Evolutionary conservation across 2,113 vertebrate genomes (phyloP).

Genomic region (Chloropsis cyanopogon): DNA sequence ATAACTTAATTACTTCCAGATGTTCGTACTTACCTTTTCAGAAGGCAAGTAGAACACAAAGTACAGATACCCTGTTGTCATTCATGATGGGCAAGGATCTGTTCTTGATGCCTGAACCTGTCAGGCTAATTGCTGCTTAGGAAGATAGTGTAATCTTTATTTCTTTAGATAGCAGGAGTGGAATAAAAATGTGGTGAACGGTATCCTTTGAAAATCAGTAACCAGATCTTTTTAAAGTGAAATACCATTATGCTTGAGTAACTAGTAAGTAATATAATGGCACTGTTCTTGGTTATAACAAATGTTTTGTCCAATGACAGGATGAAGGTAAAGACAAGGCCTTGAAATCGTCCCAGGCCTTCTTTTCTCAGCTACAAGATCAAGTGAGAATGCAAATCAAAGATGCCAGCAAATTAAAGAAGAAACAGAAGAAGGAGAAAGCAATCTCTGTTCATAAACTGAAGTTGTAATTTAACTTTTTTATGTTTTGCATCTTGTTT

Average conservation of each 20-base stretch:
- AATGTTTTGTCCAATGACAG: constrained; percentile 63
- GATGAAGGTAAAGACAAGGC: constrained; percentile 93
- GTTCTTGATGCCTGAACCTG: neutral
- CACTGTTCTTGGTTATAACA: neutral
- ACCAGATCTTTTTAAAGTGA: neutral
- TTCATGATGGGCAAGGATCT: neutral
- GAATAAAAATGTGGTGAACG: neutral
- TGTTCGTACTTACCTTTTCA: neutral
- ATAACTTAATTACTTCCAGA: neutral
- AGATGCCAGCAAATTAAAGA: constrained; percentile 74
- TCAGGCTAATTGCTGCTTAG: neutral
- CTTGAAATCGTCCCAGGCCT: constrained; percentile 90
- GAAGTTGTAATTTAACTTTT: constrained; percentile 78
- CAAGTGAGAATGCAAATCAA: constrained; percentile 93
- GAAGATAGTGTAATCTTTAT: neutral
- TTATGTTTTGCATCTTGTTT: neutral
- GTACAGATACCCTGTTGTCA: neutral
- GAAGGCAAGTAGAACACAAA: neutral
- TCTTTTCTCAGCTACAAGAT: constrained; percentile 95
- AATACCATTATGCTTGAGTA: neutral
- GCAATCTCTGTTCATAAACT: constrained; percentile 86
- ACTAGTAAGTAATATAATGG: neutral
- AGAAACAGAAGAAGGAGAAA: constrained; percentile 80
- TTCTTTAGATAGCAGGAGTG: neutral
- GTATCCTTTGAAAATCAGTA: neutral